phyloP scores from a whole-genome alignment of 2,888 invertebrate species.

The Ophonus ardosiacus region DNA sequence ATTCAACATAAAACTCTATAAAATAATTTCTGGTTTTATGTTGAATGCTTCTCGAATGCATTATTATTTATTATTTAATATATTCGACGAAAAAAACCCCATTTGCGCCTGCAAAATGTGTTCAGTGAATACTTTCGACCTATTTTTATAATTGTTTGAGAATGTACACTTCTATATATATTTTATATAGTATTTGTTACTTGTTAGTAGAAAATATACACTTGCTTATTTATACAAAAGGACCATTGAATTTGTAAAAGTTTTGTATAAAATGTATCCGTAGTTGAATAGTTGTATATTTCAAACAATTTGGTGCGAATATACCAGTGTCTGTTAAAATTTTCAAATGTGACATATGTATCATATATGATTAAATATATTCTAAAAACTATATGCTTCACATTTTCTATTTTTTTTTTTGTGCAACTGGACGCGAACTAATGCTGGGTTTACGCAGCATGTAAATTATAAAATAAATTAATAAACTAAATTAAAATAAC shows the following conservation, averaged over 20 bases:
- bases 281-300: slow-evolving; percentile 14
- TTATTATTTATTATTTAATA: slow-evolving; percentile 26
- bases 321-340: slow-evolving; percentile 32
- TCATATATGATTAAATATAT: slow-evolving; percentile 28
- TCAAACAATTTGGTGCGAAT: slow-evolving; percentile 23
- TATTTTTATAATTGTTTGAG: slow-evolving; percentile 38
- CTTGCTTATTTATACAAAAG: slow-evolving; percentile 38
- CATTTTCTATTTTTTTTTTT: too few relatives aligned
- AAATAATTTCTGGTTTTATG: not conserved
- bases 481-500: too few relatives aligned
- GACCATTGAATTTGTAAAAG: slow-evolving; percentile 37
- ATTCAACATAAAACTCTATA: not conserved
- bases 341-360: slow-evolving; percentile 12
- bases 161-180: slow-evolving; percentile 42
- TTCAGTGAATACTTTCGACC: slow-evolving; percentile 2
- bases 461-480: too few relatives aligned
- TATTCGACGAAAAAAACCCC: not conserved
- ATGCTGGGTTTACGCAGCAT: too few relatives aligned
- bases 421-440: too few relatives aligned
- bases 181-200: slow-evolving; percentile 39
- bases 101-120: slow-evolving; percentile 7
- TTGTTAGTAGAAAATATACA: slow-evolving; percentile 32
- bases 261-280: slow-evolving; percentile 29
- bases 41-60: slow-evolving; percentile 3
- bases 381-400: not conserved